Evolutionary conservation across 2,797 vertebrate genomes (phyloP), one percentile per base, ranked within the genome.

Genomic region (Phylloscopus collybita): DNA sequence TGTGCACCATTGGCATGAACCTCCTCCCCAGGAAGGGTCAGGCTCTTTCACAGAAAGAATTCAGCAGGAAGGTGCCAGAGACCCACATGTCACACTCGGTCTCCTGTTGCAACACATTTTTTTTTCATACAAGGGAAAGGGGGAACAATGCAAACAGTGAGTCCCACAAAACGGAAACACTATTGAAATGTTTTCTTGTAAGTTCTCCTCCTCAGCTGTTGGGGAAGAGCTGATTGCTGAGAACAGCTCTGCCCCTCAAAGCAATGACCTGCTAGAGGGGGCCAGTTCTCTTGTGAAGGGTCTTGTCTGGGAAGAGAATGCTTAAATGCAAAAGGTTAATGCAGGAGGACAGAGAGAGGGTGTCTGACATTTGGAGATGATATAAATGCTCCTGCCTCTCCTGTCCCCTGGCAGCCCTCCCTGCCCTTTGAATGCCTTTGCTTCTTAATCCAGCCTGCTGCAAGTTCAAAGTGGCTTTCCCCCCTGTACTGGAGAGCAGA

Each of bases 201-300:
- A 80, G 67, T 82, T 92, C 61, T 5, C 54, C 65, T 76, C 75
- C 50, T 78, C 5, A 9, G 20, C 81, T 8, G 0, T 16, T 93
- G 90, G 82, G 92, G 83, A 80, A 90, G 86, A 88, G 54, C 42
- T 91, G 83, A 81, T 53, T 76, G 78, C 88, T 90, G 66, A 47
- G 67, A 76, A 56, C 72, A 90, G 67, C 73, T 62, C 76, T 49
- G 50, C 27, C 11, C 2, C 62, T 66, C 62, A 15, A 36, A 88
- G 83, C 73, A 13, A 1, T 27, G 92, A 92, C 54, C 70, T 70
- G 40, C 49, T 15, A 17, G 61, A 71, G 69, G 72, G 34, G 62
- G 7, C 16, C 4, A 29, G 15, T 0, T 38, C 59, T 75, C 67
- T 47, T 5, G 2, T 42, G 18, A 57, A 54, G 56, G 59, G 23